Base-by-base conservation (phyloP, 2,888 invertebrate species). In the Drosophila ezoana region DNA sequence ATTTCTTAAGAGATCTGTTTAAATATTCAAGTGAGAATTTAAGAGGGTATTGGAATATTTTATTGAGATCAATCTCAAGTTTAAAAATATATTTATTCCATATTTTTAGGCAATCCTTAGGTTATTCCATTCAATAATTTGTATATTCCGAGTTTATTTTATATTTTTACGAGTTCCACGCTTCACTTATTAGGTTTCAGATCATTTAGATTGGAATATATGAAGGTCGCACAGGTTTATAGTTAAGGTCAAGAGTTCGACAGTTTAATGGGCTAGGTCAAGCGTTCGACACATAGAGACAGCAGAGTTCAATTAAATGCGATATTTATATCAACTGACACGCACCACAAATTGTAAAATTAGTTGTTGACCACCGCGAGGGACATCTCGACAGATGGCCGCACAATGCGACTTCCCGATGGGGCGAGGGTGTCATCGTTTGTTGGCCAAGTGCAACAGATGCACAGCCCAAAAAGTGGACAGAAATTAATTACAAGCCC, bases 251-350 rank as follows among this genome's bases (percentile, higher is more conserved):
- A 67, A 68, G 44, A 56, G 47, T 66, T 52, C 44, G 43, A 58
- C 61, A 49, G 23, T 1, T 28, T 28, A 6, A 28, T 53, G 40
- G 13, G 43, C 11, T 49, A 61, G 67, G 72, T 75, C 76, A 72
- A 72, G 44, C 58, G 47, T 66, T 52, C 44, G 43, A 58, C 61
- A 49, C 14, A 43, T 56, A 28, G 37, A 2, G 72, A 85, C 76
- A n/a, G n/a, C n/a, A 81, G 76, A 82, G 79, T 69, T 87, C 87
- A 82, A 85, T 87, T 85, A 87, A 85, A 81, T 79, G 79, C 72
- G 32, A 85, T 83, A 77, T 85, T 85, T 85, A 85, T 85, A 72
- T 70, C 77, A 70, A 59, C 56, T 62, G 86, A 81, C 72, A 82
- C 80, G 81, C 72, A 79, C 74, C 81, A 87, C 81, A 87, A 82